These are phyloP conservation scores for Styela clava DNA, from an alignment of 23 tunicate species.

Conservation along the genomic window DNA sequence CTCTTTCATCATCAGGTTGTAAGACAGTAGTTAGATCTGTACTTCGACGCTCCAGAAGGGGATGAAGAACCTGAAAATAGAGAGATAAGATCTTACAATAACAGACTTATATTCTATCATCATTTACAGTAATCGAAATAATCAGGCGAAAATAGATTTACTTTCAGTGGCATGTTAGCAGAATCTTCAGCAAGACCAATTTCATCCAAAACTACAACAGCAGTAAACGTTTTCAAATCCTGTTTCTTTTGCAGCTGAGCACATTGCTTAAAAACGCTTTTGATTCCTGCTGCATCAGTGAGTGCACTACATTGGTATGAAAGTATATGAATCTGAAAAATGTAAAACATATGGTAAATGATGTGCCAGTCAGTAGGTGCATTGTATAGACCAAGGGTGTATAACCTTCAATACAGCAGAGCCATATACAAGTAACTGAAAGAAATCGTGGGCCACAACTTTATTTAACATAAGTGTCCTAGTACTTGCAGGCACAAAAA, in stretches of 20 bases:
- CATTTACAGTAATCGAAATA: too few relatives aligned
- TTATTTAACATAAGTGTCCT: too few relatives aligned
- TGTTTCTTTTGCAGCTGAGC: slow-evolving; percentile 51
- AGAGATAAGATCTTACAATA: not conserved
- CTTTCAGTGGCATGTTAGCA: slow-evolving; percentile 36
- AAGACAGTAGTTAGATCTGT: not conserved
- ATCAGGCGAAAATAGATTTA: not conserved
- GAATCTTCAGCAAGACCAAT: slow-evolving; percentile 76
- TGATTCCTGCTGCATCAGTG: slow-evolving; percentile 72
- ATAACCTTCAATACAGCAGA: too few relatives aligned
- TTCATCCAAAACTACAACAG: slow-evolving; percentile 69
- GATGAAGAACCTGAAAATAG: slow-evolving; percentile 55
- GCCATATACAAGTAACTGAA: too few relatives aligned
- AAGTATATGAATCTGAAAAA: slow-evolving; percentile 31
- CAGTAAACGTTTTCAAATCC: slow-evolving; percentile 34
- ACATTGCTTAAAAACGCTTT: slow-evolving; percentile 50
- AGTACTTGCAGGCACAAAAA: too few relatives aligned
- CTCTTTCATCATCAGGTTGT: slow-evolving; percentile 27
- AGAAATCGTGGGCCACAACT: too few relatives aligned
- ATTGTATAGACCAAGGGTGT: too few relatives aligned
- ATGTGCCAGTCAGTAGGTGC: too few relatives aligned
- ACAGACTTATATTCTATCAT: too few relatives aligned
- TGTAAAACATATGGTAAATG: too few relatives aligned
- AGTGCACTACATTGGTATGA: slow-evolving; percentile 70
- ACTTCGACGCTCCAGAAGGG: slow-evolving; percentile 45